Percentiles rank a stretch among this genome's conserved stretches.
Evolutionary conservation across 2,113 vertebrate genomes (phyloP).

Genomic region (Corythaeola cristata): DNA sequence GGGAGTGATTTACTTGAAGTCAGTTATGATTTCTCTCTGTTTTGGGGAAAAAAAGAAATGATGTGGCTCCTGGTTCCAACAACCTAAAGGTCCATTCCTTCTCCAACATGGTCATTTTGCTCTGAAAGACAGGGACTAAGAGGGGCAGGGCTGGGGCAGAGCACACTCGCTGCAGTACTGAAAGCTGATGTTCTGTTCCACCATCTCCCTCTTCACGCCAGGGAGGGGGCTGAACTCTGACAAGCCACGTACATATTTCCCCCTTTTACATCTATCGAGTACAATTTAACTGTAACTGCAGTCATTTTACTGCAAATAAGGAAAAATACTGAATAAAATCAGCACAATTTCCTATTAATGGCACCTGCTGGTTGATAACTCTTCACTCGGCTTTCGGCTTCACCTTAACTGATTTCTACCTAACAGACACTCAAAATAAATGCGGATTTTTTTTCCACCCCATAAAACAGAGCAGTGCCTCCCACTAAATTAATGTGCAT

Average conservation of each 20-base stretch:
- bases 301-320: slow-evolving; percentile 69
- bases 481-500: slow-evolving; percentile 53
- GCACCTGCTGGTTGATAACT: slow-evolving; percentile 10
- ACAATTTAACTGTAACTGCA: slow-evolving; percentile 65
- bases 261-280: slow-evolving; percentile 29
- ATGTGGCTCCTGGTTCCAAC: neutral
- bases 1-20: neutral
- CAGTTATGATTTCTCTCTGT: neutral
- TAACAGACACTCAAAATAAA: neutral
- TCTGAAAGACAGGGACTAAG: neutral
- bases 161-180: accelerated
- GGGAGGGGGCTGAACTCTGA: neutral
- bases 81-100: neutral
- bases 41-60: accelerated
- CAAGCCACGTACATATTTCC: neutral
- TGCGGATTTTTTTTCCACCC: neutral
- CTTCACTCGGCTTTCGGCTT: neutral
- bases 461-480: neutral
- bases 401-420: slow-evolving; percentile 22
- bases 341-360: slow-evolving; percentile 48
- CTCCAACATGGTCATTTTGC: neutral
- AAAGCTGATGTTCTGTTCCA: neutral
- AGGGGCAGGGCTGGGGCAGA: neutral
- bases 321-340: slow-evolving; percentile 61
- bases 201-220: neutral